Evolutionary conservation across 2,888 invertebrate genomes (phyloP).

Genomic region (Chirona hameri): DNA sequence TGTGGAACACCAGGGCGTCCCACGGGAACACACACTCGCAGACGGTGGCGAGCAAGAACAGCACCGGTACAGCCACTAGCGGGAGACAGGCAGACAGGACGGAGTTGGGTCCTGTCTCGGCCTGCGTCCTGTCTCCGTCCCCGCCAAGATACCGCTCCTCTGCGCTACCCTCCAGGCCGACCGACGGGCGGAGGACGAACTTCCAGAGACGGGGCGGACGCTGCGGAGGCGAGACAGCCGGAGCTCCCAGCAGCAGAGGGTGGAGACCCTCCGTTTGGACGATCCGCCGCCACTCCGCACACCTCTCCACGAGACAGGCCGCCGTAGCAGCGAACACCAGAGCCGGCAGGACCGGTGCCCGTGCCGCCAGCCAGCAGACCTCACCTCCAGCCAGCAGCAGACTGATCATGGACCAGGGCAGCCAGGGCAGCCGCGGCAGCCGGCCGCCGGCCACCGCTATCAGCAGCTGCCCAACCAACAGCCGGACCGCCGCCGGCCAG

Average conservation of each 20-base stretch:
- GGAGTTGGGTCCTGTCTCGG: not conserved
- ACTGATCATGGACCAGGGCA: not conserved
- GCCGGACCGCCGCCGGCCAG: not conserved
- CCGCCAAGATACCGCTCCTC: too few species aligned
- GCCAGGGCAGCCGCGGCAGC: not conserved
- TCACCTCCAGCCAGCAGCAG: not conserved
- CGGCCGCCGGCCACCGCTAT: not conserved
- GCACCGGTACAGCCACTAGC: not conserved
- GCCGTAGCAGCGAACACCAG: not conserved
- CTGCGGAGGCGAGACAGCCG: not conserved
- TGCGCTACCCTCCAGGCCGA: too few species aligned
- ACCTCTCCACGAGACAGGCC: not conserved
- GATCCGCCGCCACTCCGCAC: not conserved
- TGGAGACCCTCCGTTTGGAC: not conserved
- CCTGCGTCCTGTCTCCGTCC: too few species aligned
- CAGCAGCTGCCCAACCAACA: not conserved
- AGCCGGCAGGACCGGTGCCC: not conserved
- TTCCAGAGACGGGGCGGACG: not conserved
- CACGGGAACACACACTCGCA: not conserved
- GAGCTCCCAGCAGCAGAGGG: not conserved
- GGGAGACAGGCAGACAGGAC: not conserved
- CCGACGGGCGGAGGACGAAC: not conserved
- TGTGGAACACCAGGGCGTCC: not conserved
- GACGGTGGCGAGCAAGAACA: not conserved
- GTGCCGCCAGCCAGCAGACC: not conserved